phyloP scores from a whole-genome alignment of 2,888 invertebrate genomes.

The Chymomyza fuscimana region DNA sequence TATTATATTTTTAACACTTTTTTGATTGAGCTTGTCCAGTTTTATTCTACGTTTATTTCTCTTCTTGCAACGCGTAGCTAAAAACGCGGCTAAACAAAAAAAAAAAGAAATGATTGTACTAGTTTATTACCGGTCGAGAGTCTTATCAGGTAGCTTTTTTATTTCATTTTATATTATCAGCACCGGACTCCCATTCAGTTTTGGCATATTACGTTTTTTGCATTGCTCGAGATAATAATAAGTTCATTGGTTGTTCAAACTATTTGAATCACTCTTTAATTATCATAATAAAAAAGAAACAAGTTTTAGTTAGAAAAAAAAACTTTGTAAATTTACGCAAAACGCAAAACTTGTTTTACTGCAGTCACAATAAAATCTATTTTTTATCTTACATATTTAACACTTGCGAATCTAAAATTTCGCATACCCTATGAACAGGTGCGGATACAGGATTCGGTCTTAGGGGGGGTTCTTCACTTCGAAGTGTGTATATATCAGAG shows the following conservation, averaged over 20 bases:
- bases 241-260: background rate
- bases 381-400: background rate
- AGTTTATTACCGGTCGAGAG: background rate
- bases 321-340: background rate
- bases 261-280: background rate
- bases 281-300: background rate
- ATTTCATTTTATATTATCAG: conserved; percentile 19
- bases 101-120: background rate
- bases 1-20: background rate
- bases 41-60: background rate
- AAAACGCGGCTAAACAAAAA: conserved; percentile 24
- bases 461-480: no score
- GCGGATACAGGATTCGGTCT: no score
- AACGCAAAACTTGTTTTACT: background rate
- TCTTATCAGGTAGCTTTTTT: conserved; percentile 37
- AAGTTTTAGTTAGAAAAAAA: background rate
- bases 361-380: background rate
- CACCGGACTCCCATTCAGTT: conserved; percentile 48
- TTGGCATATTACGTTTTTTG: conserved; percentile 8
- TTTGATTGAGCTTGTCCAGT: background rate
- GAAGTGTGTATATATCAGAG: no score
- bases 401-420: no score
- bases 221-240: background rate
- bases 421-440: no score
- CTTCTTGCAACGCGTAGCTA: no score